phyloP scores from a whole-genome alignment of 1,140 invertebrate species.

The Heterodera schachtii region DNA sequence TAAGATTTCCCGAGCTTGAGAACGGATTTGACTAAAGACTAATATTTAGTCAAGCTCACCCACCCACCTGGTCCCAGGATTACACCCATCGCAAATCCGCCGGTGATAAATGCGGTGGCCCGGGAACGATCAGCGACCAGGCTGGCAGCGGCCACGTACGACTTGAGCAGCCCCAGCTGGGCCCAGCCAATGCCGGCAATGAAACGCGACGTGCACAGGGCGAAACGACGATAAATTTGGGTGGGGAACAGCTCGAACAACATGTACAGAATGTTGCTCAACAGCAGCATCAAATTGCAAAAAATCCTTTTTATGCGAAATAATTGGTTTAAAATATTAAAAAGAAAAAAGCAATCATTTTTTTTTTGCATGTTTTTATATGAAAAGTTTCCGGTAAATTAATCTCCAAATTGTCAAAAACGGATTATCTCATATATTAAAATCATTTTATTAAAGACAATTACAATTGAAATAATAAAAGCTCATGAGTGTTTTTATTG shows the following conservation, averaged over 20 bases:
- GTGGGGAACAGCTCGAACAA: constrained; percentile 20
- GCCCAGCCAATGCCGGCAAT: constrained; percentile 42
- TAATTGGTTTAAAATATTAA: too few species aligned
- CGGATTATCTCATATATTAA: too few species aligned
- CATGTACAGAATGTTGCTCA: constrained; percentile 34
- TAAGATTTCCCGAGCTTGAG: too few species aligned
- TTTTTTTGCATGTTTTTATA: too few species aligned
- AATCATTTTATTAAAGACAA: too few species aligned
- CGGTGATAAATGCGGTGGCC: constrained; percentile 64
- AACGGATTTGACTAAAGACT: too few species aligned
- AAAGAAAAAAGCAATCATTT: too few species aligned
- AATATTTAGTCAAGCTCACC: too few species aligned
- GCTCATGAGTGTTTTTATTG: too few species aligned
- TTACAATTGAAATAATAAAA: too few species aligned
- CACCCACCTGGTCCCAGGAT: constrained; percentile 61
- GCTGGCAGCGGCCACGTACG: constrained; percentile 35
- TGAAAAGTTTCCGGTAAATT: too few species aligned
- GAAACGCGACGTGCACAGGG: constrained; percentile 39
- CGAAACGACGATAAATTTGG: constrained; percentile 5
- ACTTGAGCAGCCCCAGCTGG: constrained; percentile 36
- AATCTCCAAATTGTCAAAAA: too few species aligned
- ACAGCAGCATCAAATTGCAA: constrained; percentile 41
- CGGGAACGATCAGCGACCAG: constrained; percentile 36
- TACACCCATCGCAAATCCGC: constrained; percentile 67
- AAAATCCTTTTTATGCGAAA: constrained; percentile 3